Conservation (phyloP, 2,888 invertebrate species). For the Drosophila greeni region DNA sequence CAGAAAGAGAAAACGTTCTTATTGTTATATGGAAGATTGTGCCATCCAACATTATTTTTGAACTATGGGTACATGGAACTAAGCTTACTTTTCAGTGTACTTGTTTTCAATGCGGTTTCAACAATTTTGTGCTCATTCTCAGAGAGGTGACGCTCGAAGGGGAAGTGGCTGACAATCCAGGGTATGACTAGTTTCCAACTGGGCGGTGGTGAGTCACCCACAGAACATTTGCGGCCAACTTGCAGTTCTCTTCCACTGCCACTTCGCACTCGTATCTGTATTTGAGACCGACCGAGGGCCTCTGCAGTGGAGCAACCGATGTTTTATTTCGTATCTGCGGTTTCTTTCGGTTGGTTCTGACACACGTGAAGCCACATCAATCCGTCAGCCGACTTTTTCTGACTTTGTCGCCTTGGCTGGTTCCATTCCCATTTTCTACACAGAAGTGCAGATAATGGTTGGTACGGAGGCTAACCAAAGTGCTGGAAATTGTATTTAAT, state of each 20-base stretch:
- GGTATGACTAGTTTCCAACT: constrained; percentile 37
- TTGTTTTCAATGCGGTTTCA: constrained; percentile 48
- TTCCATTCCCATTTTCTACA: background rate
- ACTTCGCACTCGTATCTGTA: constrained; percentile 22
- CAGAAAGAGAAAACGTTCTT: too few relatives aligned
- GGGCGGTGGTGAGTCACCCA: constrained; percentile 63
- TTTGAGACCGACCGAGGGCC: constrained; percentile 4
- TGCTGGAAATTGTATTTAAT: background rate
- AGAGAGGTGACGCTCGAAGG: constrained; percentile 23
- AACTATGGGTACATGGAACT: too few relatives aligned
- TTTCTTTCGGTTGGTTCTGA: constrained; percentile 20
- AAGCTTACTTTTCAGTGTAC: background rate
- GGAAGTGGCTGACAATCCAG: background rate
- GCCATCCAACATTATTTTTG: too few relatives aligned
- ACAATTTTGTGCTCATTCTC: constrained; percentile 63
- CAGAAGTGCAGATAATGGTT: background rate
- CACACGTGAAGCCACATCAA: constrained; percentile 69
- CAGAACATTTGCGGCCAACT: constrained; percentile 37
- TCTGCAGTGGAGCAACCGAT: constrained; percentile 9
- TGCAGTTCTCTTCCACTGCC: constrained; percentile 26
- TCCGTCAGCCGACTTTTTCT: constrained; percentile 58
- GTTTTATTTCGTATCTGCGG: constrained; percentile 22
- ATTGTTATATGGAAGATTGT: too few relatives aligned
- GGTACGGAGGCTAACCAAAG: background rate
- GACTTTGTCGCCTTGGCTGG: constrained; percentile 53